phyloP scores from a whole-genome alignment of 2,113 vertebrate genomes.

The Ardeotis arabs region DNA sequence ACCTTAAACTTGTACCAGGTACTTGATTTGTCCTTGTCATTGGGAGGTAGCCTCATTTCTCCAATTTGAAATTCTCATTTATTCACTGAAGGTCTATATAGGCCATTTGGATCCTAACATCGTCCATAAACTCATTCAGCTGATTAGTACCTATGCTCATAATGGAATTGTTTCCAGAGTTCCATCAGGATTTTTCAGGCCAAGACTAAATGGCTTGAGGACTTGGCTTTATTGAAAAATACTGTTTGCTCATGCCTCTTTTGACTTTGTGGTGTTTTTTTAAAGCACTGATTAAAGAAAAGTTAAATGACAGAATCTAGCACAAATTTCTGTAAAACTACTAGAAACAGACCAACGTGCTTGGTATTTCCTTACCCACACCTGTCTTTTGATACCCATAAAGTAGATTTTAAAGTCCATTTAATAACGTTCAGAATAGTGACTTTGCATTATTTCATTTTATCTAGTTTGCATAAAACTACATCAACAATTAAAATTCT shows the following conservation, averaged over 20 bases:
- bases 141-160: background rate
- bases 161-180: background rate
- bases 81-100: background rate
- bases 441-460: background rate
- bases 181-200: background rate
- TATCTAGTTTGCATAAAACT: background rate
- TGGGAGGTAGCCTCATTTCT: background rate
- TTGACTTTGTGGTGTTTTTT: background rate
- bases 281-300: background rate
- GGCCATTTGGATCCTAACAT: background rate
- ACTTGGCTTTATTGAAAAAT: background rate
- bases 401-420: background rate
- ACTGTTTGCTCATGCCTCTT: background rate
- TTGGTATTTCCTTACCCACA: background rate
- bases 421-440: background rate
- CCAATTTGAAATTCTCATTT: background rate
- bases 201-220: background rate
- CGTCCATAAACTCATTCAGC: background rate
- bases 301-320: background rate
- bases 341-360: background rate
- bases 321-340: background rate
- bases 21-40: background rate
- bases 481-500: background rate
- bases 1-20: background rate
- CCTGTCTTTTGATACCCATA: background rate